Evolutionary conservation across 2,113 vertebrate genomes (phyloP), one percentile per base, ranked within the genome.

Genomic region (Rostratula benghalensis): DNA sequence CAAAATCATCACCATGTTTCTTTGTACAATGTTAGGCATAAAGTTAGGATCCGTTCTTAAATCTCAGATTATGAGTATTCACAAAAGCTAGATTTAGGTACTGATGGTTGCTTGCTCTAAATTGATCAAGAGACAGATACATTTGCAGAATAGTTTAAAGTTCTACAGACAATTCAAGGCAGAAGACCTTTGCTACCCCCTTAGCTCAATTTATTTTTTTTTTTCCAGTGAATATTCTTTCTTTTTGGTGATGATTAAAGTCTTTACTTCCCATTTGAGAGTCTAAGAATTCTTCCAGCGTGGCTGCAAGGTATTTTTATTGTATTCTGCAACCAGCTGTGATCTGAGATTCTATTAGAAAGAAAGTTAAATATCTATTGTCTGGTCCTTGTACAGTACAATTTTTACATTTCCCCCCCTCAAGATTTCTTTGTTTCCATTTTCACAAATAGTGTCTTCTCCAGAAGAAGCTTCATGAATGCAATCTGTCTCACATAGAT

Each of bases 361-460:
- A 64, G 59, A 70, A 31, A 89, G 69, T 56, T 46, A 79, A 78
- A 87, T 31, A 37, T 46, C 92, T 77, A 28, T 90, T 94, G 79
- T 90, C 64, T 68, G 10, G 53, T 73, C 28, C 74, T 82, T 37
- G 74, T 71, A 48, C 43, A 65, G 35, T 23, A 69, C 30, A 78
- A 86, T 82, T 81, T 77, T 87, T 84, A 56, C 48, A 37, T 87
- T 80, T 78, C 35, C 18, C 13, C 1, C 28, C 16, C 24, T 10
- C 65, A 46, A 10, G 33, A 51, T 71, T 53, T 54, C 51, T 86
- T 94, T 82, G 57, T 89, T 95, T 94, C 84, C 70, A 46, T 56
- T 82, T 87, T 82, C 61, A 79, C 76, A 89, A 87, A 46, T 87
- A 27, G 53, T 94, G 59, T 89, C 60, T 51, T 92, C 91, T 94